These are phyloP conservation scores for Ginglymostoma cirratum DNA, from an alignment of 2,113 vertebrate genomes.

Conservation along the genomic window DNA sequence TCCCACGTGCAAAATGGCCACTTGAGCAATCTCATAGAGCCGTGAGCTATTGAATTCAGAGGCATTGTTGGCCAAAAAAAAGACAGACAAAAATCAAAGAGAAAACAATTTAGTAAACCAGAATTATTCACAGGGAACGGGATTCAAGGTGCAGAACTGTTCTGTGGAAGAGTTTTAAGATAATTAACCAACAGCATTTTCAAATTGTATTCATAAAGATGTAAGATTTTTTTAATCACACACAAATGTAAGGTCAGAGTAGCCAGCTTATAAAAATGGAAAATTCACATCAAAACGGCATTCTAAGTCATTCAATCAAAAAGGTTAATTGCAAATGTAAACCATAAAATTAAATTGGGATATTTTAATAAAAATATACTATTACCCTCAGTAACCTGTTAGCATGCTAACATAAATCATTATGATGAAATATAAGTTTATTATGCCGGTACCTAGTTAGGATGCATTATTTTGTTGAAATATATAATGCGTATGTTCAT, in stretches of 20 bases:
- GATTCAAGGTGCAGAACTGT: neutral
- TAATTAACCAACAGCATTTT: neutral
- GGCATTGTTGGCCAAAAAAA: neutral
- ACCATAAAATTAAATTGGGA: neutral
- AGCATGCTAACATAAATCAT: neutral
- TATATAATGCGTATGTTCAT: neutral
- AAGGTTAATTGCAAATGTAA: constrained; percentile 4
- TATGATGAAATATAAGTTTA: neutral
- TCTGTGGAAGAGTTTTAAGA: neutral
- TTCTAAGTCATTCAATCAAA: constrained; percentile 8
- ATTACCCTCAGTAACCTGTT: neutral
- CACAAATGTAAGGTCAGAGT: neutral
- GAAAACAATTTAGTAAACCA: neutral
- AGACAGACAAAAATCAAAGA: neutral
- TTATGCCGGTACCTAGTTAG: neutral
- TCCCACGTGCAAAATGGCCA: neutral
- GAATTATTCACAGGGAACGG: neutral
- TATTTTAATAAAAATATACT: constrained; percentile 12
- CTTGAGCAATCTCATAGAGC: neutral
- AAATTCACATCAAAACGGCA: neutral
- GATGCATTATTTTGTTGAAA: neutral
- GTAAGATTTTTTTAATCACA: neutral
- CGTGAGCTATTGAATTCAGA: neutral
- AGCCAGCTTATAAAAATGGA: neutral
- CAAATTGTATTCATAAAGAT: neutral